Conservation (phyloP, 2,113 vertebrate species). For the Kobus ellipsiprymnus region DNA sequence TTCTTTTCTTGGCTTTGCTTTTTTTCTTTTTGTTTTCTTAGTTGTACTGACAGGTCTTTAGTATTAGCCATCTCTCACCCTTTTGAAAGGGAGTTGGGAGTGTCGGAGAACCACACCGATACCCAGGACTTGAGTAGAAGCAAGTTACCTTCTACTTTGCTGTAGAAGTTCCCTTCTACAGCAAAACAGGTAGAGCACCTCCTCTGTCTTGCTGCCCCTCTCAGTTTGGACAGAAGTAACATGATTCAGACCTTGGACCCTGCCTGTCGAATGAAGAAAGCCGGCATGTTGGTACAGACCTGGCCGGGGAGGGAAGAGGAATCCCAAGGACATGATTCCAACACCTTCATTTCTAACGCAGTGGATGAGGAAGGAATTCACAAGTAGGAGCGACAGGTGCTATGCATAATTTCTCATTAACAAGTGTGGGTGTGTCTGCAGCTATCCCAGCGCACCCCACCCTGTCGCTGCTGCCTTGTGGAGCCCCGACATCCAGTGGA, state of each 20-base stretch:
- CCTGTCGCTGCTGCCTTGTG: neutral
- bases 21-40: neutral
- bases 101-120: neutral
- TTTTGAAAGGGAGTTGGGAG: neutral
- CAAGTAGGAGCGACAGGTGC: accelerated
- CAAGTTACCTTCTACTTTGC: neutral
- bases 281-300: no score
- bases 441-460: neutral
- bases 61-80: neutral
- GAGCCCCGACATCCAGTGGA: accelerated
- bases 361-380: neutral
- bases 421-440: neutral
- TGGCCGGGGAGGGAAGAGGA: neutral
- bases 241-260: neutral
- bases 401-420: neutral
- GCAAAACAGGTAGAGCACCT: neutral
- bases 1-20: neutral
- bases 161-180: neutral
- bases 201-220: neutral
- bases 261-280: neutral
- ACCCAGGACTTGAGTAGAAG: neutral
- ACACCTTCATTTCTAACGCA: neutral
- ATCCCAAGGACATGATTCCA: neutral
- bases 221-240: neutral
- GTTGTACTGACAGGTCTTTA: neutral